Conservation (phyloP, 1,140 invertebrate genomes). For the Heliconius melpomene region DNA sequence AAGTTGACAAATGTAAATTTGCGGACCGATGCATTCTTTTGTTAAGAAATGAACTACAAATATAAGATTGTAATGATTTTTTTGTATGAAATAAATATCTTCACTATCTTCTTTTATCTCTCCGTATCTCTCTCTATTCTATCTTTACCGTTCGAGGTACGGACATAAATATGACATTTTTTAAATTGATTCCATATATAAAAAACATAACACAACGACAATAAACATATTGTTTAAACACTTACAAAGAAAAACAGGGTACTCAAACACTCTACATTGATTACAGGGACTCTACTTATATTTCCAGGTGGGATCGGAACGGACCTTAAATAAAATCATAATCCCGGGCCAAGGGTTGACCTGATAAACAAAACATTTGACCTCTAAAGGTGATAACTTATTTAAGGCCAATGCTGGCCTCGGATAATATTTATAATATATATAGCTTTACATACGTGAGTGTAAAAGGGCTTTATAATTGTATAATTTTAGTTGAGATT, state of each 20-base stretch:
- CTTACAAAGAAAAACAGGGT: not conserved
- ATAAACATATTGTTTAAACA: not conserved
- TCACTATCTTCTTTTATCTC: no score
- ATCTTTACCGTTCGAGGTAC: no score
- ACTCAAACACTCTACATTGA: not conserved
- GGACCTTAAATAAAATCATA: slow-evolving; percentile 28
- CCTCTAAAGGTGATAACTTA: slow-evolving; percentile 34
- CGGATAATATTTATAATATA: slow-evolving; percentile 28
- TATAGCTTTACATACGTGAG: not conserved
- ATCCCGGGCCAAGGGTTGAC: slow-evolving; percentile 31
- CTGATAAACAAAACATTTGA: slow-evolving; percentile 37
- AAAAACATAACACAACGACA: not conserved
- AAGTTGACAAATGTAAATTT: no score
- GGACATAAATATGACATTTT: no score
- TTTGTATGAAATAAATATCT: no score
- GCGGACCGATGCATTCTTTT: no score
- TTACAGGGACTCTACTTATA: not conserved
- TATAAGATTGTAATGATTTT: no score
- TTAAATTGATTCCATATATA: no score
- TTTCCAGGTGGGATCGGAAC: not conserved
- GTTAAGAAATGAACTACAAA: no score
- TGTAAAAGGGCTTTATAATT: not conserved
- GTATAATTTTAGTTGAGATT: not conserved
- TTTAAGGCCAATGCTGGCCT: slow-evolving; percentile 26
- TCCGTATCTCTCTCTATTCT: no score